Conservation (phyloP, 2,888 invertebrate genomes). For the Yponomeuta cagnagella region DNA sequence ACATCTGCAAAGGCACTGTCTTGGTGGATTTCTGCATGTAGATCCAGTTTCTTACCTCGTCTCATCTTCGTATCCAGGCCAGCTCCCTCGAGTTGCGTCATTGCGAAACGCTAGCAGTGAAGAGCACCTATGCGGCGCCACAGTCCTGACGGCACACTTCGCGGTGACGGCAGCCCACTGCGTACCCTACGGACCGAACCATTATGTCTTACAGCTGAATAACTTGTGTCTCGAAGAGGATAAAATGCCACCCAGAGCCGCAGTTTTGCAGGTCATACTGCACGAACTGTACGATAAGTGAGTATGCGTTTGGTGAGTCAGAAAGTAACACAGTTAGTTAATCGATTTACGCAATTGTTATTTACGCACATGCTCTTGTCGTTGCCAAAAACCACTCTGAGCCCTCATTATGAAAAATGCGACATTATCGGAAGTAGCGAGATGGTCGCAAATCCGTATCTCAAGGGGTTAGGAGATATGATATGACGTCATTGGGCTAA, state of each 20-base stretch:
- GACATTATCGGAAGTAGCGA: too few relatives aligned
- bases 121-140: slow-evolving; percentile 55
- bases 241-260: slow-evolving; percentile 28
- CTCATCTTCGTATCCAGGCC: slow-evolving; percentile 32
- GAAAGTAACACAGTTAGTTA: too few relatives aligned
- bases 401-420: too few relatives aligned
- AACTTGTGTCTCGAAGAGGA: slow-evolving; percentile 41
- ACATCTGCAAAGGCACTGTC: too few relatives aligned
- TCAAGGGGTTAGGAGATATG: too few relatives aligned
- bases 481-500: too few relatives aligned
- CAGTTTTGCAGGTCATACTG: slow-evolving; percentile 40
- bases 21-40: too few relatives aligned
- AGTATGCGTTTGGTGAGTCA: slow-evolving; percentile 24
- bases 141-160: slow-evolving; percentile 38
- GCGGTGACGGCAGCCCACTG: slow-evolving; percentile 67
- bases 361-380: too few relatives aligned
- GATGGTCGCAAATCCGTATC: too few relatives aligned
- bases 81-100: slow-evolving; percentile 47
- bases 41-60: too few relatives aligned
- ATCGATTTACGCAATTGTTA: too few relatives aligned
- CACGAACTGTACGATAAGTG: slow-evolving; percentile 52
- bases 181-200: slow-evolving; percentile 28
- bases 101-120: slow-evolving; percentile 41
- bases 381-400: too few relatives aligned
- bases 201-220: slow-evolving; percentile 45